Base-by-base conservation (phyloP, 2,113 vertebrate species). In the Triplophysa rosa region DNA sequence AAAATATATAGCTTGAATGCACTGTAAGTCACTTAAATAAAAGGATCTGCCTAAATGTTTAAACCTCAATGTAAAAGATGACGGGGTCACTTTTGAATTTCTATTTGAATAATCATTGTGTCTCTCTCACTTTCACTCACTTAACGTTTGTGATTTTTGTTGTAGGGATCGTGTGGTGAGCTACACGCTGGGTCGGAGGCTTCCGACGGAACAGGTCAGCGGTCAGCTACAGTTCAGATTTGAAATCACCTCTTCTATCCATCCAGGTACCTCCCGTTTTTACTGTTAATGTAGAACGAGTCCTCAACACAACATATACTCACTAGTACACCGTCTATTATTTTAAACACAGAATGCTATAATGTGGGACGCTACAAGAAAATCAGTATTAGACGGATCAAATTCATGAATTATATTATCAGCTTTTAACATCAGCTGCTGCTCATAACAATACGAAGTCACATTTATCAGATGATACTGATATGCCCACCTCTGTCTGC, bases 161-260 rank as follows among this genome's bases (percentile, higher is more conserved):
- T 47, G 8, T 85, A 96, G 95, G 82, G 95, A 96, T 86, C 93
- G 95, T 56, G 93, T 96, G 87, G 94, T 96, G 84, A 96, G 95
- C 90, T 96, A 96, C 80, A 95, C 94, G 76, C 90, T 96, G 77
- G 94, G 94, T 83, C 93, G 95, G 75, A 94, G 95, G 71, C 90
- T 96, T 85, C 95, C 95, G 68, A 96, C 95, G 63, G 95, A 96
- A 81, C 95, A 96, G 68, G 95, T 96, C 86, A 96, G 95, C 86
- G 95, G 95, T 80, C 95, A 96, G 86, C 90, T 96, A 87, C 95
- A 96, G 80, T 96, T 96, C 83, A 90, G 95, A 85, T 96, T 96
- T 87, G 95, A 96, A 90, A 96, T 96, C 89, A 96, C 95, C 69
- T 95, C 95, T 77, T 95, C 95, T 81, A 96, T 95, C 64, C 94